phyloP scores from a whole-genome alignment of 1,140 invertebrate species.

The Drosophila grimshawi region DNA sequence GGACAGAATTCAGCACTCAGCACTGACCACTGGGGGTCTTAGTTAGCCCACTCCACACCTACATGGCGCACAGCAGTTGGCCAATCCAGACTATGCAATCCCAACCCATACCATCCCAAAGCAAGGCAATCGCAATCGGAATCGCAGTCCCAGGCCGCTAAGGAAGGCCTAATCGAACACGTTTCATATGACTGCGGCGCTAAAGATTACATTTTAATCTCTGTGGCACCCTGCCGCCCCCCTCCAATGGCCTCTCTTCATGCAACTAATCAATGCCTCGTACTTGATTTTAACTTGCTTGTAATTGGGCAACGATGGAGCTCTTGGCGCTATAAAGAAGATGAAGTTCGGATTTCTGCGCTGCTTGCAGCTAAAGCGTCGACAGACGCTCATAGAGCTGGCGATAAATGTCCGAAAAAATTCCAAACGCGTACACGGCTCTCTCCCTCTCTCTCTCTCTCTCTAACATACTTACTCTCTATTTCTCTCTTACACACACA shows the following conservation, averaged over 20 bases:
- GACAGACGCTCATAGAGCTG: conserved; percentile 46
- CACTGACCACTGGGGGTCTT: conserved; percentile 55
- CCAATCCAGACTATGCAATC: conserved; percentile 30
- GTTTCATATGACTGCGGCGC: conserved; percentile 80
- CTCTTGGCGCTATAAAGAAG: conserved; percentile 33
- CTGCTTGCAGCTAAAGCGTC: conserved; percentile 9
- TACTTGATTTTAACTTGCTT: conserved; percentile 82
- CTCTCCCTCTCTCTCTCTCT: neutral
- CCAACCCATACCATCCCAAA: no score
- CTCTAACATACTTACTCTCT: neutral
- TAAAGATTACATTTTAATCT: conserved; percentile 82
- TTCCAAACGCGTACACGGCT: conserved; percentile 67
- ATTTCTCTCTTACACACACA: neutral
- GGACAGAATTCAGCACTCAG: conserved; percentile 70
- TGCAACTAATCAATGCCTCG: conserved; percentile 77
- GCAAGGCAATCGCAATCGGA: conserved; percentile 11
- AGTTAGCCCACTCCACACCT: conserved; percentile 62
- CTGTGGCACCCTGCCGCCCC: conserved; percentile 11
- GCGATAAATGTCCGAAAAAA: conserved; percentile 77
- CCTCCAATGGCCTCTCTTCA: neutral
- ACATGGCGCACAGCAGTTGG: conserved; percentile 73
- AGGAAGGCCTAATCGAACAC: conserved; percentile 75
- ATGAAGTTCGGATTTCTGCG: conserved; percentile 29
- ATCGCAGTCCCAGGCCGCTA: conserved; percentile 3
- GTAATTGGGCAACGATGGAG: conserved; percentile 75